These are phyloP conservation scores for Hipposideros larvatus DNA, from an alignment of 2,797 vertebrate species.

Conservation along the genomic window DNA sequence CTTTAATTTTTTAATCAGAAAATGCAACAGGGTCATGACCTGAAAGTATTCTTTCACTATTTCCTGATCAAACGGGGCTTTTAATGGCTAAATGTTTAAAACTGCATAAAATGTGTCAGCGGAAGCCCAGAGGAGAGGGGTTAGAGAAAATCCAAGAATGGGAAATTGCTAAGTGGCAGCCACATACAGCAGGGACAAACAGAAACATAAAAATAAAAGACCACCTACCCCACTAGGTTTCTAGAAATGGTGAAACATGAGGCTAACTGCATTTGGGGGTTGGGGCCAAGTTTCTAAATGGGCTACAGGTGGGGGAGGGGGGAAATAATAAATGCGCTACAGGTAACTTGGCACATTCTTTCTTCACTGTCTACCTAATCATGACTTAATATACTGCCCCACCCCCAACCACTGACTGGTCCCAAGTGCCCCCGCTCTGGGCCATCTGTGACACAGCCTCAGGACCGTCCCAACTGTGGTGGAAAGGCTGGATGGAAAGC, in stretches of 20 bases:
- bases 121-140: background rate
- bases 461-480: accelerated
- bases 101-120: background rate
- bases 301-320: background rate
- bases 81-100: background rate
- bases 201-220: background rate
- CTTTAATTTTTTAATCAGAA: background rate
- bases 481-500: background rate
- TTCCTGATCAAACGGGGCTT: background rate
- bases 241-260: background rate
- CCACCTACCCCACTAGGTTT: background rate
- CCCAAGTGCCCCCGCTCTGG: background rate
- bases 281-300: background rate
- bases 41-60: background rate
- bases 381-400: background rate
- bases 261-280: background rate
- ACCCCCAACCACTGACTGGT: background rate
- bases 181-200: background rate
- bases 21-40: background rate
- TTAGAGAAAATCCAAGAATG: background rate
- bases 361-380: background rate
- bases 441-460: background rate
- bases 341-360: background rate
- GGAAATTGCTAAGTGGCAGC: background rate
- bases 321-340: background rate